Evolutionary conservation across 2,113 vertebrate species (phyloP).

Genomic region (Natator depressus): DNA sequence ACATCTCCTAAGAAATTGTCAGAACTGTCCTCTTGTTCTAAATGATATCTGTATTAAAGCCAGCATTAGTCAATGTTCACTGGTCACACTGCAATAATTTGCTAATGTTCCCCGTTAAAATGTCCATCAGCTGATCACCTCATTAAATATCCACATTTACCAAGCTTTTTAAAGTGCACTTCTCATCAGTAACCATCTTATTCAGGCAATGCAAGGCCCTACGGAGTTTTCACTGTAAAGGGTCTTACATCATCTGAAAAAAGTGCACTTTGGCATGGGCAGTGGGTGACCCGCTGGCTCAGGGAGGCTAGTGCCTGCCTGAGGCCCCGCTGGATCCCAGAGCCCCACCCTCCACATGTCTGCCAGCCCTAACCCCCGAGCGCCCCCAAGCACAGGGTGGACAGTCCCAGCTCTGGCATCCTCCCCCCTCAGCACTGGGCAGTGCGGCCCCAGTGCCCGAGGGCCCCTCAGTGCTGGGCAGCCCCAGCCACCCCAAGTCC

Average conservation of each 20-base stretch:
- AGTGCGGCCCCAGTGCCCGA: fast-evolving
- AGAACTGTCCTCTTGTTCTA: background rate
- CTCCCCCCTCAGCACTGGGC: no score
- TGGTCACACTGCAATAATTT: background rate
- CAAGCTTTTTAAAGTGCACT: background rate
- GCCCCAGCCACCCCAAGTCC: no score
- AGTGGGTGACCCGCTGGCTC: no score
- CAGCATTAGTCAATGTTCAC: background rate
- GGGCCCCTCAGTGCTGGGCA: no score
- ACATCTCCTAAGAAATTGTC: background rate
- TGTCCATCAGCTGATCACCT: background rate
- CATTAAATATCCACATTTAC: background rate
- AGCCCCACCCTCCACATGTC: no score
- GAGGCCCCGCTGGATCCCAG: no score
- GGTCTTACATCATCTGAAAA: background rate
- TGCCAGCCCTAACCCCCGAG: no score
- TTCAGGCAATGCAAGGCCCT: background rate
- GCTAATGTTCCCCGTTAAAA: background rate
- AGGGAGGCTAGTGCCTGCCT: no score
- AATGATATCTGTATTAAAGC: background rate
- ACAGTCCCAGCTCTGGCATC: no score
- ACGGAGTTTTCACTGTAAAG: background rate
- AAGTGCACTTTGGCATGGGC: background rate
- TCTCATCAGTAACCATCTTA: background rate
- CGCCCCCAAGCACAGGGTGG: no score